Percentiles rank a stretch among this genome's conserved stretches.
These are phyloP conservation scores for Sturmia bella DNA, from an alignment of 2,888 invertebrate genomes.

Conservation along the genomic window DNA sequence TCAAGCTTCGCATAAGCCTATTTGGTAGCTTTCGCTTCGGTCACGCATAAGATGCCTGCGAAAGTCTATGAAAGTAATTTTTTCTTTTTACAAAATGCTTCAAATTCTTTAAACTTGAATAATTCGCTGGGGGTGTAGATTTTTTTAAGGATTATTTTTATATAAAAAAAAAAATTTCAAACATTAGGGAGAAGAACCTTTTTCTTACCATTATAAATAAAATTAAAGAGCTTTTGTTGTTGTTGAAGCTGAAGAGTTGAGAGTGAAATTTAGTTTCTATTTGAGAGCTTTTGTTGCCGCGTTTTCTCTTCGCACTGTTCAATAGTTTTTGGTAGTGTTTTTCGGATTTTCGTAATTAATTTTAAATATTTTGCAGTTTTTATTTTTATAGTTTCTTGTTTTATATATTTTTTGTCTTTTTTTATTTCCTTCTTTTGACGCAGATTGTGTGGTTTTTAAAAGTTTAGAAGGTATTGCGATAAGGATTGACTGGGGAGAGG, in stretches of 20 bases:
- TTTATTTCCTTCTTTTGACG: no score
- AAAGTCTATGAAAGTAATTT: no score
- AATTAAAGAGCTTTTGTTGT: conserved; percentile 73
- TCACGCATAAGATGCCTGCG: no score
- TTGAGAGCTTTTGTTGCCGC: background rate
- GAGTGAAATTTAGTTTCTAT: background rate
- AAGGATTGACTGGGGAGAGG: background rate
- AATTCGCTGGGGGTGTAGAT: background rate
- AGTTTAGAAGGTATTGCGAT: background rate
- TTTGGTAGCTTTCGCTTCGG: no score
- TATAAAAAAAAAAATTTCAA: conserved; percentile 13
- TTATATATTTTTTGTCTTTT: no score
- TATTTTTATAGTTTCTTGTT: background rate
- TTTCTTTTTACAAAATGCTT: conserved; percentile 34
- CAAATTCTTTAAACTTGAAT: conserved; percentile 35
- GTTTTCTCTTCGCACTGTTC: conserved; percentile 17
- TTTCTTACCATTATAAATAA: conserved; percentile 81
- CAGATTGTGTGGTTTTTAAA: no score
- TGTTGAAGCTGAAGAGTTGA: conserved; percentile 41
- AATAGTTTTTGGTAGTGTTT: conserved; percentile 3
- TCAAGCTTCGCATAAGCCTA: no score
- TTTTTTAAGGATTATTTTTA: background rate
- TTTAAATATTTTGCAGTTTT: background rate
- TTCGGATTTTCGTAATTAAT: conserved; percentile 23
- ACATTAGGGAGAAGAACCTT: conserved; percentile 68